Conservation (phyloP, 2,797 vertebrate genomes). For the Karalla daura region DNA sequence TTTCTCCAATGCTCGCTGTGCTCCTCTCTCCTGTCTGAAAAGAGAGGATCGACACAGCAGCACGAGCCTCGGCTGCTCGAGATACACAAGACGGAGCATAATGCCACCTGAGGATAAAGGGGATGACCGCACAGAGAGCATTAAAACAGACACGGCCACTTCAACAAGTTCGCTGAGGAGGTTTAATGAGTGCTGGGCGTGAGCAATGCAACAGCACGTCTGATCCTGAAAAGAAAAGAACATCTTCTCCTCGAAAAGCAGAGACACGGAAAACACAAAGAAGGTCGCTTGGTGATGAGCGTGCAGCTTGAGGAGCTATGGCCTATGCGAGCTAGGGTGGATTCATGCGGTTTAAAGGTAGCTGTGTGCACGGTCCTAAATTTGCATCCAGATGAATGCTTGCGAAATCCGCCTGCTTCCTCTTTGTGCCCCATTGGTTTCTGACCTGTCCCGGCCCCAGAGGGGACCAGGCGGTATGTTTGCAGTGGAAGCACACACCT, state of each 20-base stretch:
- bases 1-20: background rate
- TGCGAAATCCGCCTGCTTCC: background rate
- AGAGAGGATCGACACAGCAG: background rate
- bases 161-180: background rate
- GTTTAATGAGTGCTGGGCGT: background rate
- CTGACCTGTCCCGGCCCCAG: background rate
- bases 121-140: conserved; percentile 6
- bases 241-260: background rate
- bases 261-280: background rate
- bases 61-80: background rate
- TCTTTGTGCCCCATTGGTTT: background rate
- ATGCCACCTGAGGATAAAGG: background rate
- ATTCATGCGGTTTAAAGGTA: background rate
- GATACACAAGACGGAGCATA: background rate
- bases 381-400: background rate
- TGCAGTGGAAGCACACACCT: background rate
- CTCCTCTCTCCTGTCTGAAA: background rate
- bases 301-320: background rate
- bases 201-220: no score
- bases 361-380: background rate
- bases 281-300: background rate
- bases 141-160: background rate
- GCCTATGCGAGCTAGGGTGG: background rate
- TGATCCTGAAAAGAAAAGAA: background rate
- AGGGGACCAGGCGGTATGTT: background rate